Conservation (phyloP, 2,888 invertebrate species). For the Drosophila niveifrons region DNA sequence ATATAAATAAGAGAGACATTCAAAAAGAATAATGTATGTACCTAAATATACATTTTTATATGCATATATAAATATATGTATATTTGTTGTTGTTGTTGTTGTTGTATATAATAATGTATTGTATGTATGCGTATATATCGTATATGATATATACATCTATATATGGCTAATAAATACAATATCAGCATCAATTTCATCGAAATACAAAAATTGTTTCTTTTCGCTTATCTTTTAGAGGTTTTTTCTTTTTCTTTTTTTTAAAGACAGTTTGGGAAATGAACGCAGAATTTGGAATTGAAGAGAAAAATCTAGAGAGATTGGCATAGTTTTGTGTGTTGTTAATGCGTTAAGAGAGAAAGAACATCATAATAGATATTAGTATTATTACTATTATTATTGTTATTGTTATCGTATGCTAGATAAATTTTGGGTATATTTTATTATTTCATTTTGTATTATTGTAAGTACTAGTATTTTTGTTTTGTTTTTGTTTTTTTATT, state of each 20-base stretch:
- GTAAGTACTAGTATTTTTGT: conserved; percentile 50
- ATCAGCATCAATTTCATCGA: conserved; percentile 35
- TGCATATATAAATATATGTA: conserved; percentile 34
- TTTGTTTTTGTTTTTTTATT: not conserved
- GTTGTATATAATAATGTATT: conserved; percentile 42
- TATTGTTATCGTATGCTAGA: conserved; percentile 17
- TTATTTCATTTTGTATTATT: conserved; percentile 24
- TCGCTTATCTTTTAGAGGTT: conserved; percentile 15
- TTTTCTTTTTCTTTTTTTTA: not conserved
- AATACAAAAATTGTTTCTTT: conserved; percentile 19
- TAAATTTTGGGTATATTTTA: conserved; percentile 27
- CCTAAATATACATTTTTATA: conserved; percentile 55
- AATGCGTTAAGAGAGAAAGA: conserved; percentile 16
- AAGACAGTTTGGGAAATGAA: conserved; percentile 1
- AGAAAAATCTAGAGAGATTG: conserved; percentile 4
- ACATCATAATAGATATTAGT: conserved; percentile 5
- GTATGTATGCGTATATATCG: conserved; percentile 22
- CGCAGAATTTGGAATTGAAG: conserved; percentile 1
- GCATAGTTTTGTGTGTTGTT: conserved; percentile 9
- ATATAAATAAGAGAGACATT: conserved; percentile 59
- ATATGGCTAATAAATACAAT: conserved; percentile 73
- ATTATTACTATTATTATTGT: not conserved
- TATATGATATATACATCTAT: conserved; percentile 48
- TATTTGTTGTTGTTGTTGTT: conserved; percentile 33
- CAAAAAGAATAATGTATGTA: conserved; percentile 51